phyloP scores from a whole-genome alignment of 1,140 invertebrate genomes.

The Apis laboriosa region DNA sequence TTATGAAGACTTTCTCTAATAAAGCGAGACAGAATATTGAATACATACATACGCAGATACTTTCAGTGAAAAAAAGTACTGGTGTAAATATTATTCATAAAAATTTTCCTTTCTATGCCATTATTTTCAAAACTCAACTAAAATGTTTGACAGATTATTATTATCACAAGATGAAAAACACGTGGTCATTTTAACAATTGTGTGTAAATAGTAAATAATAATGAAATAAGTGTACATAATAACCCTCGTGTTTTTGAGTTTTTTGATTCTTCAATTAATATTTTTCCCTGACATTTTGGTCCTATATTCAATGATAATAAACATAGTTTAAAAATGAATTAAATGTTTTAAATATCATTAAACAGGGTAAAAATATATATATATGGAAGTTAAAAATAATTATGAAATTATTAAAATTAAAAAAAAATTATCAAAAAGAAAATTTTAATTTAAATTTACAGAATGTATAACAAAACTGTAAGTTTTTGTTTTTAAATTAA shows the following conservation, averaged over 20 bases:
- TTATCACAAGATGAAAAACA: slow-evolving; percentile 37
- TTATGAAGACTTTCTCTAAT: slow-evolving; percentile 57
- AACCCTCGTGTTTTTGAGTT: slow-evolving; percentile 26
- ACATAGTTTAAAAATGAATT: slow-evolving; percentile 24
- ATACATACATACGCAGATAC: slow-evolving; percentile 36
- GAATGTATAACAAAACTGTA: slow-evolving; percentile 35
- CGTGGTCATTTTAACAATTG: slow-evolving; percentile 53
- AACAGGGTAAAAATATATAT: slow-evolving; percentile 54
- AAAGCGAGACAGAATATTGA: slow-evolving; percentile 27
- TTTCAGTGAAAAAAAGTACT: slow-evolving; percentile 10
- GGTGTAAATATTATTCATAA: slow-evolving; percentile 8
- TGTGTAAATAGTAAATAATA: slow-evolving; percentile 29
- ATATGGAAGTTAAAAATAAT: slow-evolving; percentile 15
- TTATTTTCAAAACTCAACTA: slow-evolving; percentile 20
- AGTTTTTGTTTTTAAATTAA: slow-evolving; percentile 9
- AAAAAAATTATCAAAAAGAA: slow-evolving; percentile 2
- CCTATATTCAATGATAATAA: neutral
- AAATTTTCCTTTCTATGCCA: neutral
- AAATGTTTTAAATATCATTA: slow-evolving; percentile 27
- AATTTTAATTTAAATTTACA: slow-evolving; percentile 25
- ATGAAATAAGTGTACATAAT: slow-evolving; percentile 40
- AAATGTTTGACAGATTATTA: slow-evolving; percentile 43
- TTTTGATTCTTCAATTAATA: slow-evolving; percentile 28
- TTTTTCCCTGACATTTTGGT: slow-evolving; percentile 15
- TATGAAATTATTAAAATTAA: slow-evolving; percentile 29